A percentile compares a stretch with the other conserved stretches of the same genome.
Evolutionary conservation across 2,797 vertebrate genomes (phyloP).

Genomic region (Valencia hispanica): DNA sequence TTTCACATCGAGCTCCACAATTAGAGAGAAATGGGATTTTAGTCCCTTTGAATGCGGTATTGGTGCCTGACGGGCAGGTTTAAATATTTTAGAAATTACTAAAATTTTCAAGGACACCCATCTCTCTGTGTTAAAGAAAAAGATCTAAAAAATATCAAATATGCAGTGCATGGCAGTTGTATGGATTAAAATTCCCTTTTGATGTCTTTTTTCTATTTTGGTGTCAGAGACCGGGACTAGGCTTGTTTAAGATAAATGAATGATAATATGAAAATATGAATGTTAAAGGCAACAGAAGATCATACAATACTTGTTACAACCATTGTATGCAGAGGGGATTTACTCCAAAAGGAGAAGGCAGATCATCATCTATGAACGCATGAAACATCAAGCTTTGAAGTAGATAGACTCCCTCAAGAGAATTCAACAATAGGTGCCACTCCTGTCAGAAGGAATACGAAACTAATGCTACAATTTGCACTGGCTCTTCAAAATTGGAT

Average conservation of each 20-base stretch:
- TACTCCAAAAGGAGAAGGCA: too few species aligned
- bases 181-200: neutral
- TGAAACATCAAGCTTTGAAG: neutral
- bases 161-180: neutral
- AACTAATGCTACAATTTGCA: neutral
- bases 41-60: neutral
- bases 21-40: neutral
- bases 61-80: neutral
- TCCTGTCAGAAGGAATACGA: neutral
- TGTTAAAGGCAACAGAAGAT: neutral
- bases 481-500: neutral
- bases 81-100: neutral
- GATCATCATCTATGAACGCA: neutral
- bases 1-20: neutral
- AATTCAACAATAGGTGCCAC: neutral
- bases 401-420: neutral
- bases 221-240: too few species aligned
- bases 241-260: neutral
- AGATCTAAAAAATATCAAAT: neutral
- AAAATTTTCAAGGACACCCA: neutral
- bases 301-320: neutral
- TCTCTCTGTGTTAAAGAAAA: neutral
- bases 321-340: neutral
- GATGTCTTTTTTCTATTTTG: too few species aligned
- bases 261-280: too few species aligned